Evolutionary conservation across 2,797 vertebrate genomes (phyloP).

Genomic region (Percopsis omiscomaycus): DNA sequence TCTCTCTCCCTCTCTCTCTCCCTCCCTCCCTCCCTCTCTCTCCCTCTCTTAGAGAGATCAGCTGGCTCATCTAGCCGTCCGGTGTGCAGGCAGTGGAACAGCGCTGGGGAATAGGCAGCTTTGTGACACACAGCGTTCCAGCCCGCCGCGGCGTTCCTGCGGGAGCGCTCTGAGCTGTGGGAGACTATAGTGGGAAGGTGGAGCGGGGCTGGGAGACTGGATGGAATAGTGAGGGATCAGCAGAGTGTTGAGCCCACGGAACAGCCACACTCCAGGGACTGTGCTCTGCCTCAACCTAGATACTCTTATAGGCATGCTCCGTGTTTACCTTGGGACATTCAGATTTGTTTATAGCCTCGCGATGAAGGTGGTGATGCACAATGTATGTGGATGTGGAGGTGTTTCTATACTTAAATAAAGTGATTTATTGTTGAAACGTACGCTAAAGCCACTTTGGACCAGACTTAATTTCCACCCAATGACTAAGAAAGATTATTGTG

Average conservation of each 20-base stretch:
- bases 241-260: constrained; percentile 48
- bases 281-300: constrained; percentile 36
- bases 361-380: constrained; percentile 30
- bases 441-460: constrained; percentile 46
- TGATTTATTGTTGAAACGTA: constrained; percentile 63
- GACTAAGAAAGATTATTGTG: constrained; percentile 56
- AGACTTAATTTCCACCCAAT: constrained; percentile 63
- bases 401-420: constrained; percentile 37
- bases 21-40: background rate
- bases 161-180: constrained; percentile 45
- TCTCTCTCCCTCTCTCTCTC: background rate
- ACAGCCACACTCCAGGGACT: constrained; percentile 62
- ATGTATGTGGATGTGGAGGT: constrained; percentile 25
- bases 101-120: constrained; percentile 44
- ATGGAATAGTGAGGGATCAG: constrained; percentile 33
- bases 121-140: constrained; percentile 27
- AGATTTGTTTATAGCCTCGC: constrained; percentile 50
- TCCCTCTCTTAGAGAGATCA: constrained; percentile 41
- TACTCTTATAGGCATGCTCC: constrained; percentile 35
- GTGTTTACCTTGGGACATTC: constrained; percentile 49
- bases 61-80: constrained; percentile 48
- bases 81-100: constrained; percentile 21
- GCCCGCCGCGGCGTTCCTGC: constrained; percentile 44
- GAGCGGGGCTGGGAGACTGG: constrained; percentile 34
- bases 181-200: constrained; percentile 8